Percentiles rank a stretch among this genome's conserved stretches.
These are phyloP conservation scores for Sebastes matsubarae DNA, from an alignment of 2,797 vertebrate species.

Conservation along the genomic window DNA sequence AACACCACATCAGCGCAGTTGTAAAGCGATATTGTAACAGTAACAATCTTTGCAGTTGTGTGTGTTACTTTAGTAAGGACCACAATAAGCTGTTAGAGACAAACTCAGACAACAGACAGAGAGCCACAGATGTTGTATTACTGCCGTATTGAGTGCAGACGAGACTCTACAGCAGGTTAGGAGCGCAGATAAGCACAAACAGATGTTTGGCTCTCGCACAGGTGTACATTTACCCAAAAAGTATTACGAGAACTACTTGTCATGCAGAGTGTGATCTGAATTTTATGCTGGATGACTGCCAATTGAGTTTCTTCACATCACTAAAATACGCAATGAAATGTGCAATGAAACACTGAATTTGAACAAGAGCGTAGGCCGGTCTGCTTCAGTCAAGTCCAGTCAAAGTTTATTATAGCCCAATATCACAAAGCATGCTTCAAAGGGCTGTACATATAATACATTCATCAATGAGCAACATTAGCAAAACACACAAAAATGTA, in stretches of 20 bases:
- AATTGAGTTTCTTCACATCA: background rate
- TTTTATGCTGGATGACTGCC: background rate
- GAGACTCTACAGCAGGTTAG: conserved; percentile 13
- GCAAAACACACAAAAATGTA: too few relatives aligned
- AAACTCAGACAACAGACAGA: conserved; percentile 1
- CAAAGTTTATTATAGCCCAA: too few relatives aligned
- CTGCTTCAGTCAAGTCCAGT: too few relatives aligned
- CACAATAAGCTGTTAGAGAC: background rate
- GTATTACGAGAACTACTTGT: background rate
- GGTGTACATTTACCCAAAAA: conserved; percentile 20
- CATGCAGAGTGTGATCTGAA: background rate
- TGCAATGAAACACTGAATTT: background rate
- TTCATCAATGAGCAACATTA: too few relatives aligned
- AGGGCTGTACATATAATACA: too few relatives aligned
- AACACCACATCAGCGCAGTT: background rate
- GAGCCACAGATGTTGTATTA: conserved; percentile 31
- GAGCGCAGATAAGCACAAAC: conserved; percentile 26
- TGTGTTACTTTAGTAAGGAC: background rate
- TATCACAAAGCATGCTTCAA: too few relatives aligned
- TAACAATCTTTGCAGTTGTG: background rate
- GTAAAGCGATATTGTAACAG: background rate
- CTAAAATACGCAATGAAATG: background rate
- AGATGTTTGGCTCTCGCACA: conserved; percentile 38
- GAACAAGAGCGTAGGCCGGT: background rate
- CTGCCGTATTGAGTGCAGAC: conserved; percentile 21